These are phyloP conservation scores for Suillia variegata DNA, from an alignment of 2,888 invertebrate species.

Conservation along the genomic window DNA sequence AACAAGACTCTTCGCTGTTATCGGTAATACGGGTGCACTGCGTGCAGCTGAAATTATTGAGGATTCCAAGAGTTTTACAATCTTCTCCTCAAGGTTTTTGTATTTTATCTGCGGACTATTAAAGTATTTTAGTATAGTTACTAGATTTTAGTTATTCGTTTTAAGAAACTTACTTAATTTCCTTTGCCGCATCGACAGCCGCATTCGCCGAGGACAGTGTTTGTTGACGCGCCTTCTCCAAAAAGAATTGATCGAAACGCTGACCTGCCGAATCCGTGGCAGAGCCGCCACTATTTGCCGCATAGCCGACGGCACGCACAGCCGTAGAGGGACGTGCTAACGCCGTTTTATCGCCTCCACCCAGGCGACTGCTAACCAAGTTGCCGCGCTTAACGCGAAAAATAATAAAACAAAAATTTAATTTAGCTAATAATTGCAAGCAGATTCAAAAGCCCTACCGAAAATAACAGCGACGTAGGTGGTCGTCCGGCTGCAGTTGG, in stretches of 20 bases:
- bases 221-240: constrained; percentile 58
- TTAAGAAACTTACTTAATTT: constrained; percentile 63
- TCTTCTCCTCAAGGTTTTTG: constrained; percentile 84
- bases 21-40: constrained; percentile 3
- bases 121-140: too few species aligned
- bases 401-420: neutral
- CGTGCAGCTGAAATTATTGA: constrained; percentile 69
- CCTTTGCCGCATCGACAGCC: constrained; percentile 67
- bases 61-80: constrained; percentile 88
- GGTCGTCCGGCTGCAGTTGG: constrained; percentile 17
- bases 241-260: constrained; percentile 78
- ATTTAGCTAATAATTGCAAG: neutral
- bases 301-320: constrained; percentile 94
- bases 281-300: constrained; percentile 70
- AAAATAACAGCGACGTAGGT: constrained; percentile 27
- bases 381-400: constrained; percentile 48
- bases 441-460: constrained; percentile 13
- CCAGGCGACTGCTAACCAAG: constrained; percentile 52
- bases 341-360: constrained; percentile 48
- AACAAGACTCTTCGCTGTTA: constrained; percentile 17
- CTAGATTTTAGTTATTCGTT: neutral
- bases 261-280: constrained; percentile 59
- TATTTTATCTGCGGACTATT: constrained; percentile 89
- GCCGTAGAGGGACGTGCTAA: constrained; percentile 90
- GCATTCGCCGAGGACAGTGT: constrained; percentile 50